Percentiles rank a stretch among this genome's conserved stretches.
Evolutionary conservation across 2,797 vertebrate genomes (phyloP).

Genomic region (Sebastolobus altivelis): DNA sequence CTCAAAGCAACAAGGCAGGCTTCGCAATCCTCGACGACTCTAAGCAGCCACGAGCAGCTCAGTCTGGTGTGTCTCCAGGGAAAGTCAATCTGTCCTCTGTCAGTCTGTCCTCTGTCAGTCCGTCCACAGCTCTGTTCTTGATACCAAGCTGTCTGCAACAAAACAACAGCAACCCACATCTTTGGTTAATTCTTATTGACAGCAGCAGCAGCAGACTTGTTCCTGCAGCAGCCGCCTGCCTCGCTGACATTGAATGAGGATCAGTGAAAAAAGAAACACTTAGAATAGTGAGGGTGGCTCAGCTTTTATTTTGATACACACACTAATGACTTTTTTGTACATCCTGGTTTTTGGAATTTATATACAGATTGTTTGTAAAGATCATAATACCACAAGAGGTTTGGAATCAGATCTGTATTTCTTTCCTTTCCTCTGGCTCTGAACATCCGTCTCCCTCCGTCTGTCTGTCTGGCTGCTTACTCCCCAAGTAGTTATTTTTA

Average conservation of each 20-base stretch:
- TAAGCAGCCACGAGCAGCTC: neutral
- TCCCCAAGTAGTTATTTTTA: constrained; percentile 58
- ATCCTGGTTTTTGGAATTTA: constrained; percentile 19
- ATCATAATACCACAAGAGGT: neutral
- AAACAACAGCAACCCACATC: constrained; percentile 34
- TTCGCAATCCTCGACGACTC: neutral
- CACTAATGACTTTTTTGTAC: constrained; percentile 27
- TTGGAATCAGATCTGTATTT: neutral
- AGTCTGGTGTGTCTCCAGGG: neutral
- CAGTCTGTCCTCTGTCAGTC: constrained; percentile 18
- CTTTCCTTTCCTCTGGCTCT: constrained; percentile 7
- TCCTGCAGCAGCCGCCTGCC: constrained; percentile 23
- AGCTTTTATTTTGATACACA: constrained; percentile 33
- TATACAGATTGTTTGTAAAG: neutral
- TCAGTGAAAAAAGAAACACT: constrained; percentile 8
- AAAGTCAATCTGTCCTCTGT: neutral
- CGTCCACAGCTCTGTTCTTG: constrained; percentile 4
- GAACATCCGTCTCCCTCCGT: constrained; percentile 4
- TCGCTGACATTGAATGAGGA: constrained; percentile 44
- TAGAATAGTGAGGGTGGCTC: constrained; percentile 1
- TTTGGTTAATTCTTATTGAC: constrained; percentile 60
- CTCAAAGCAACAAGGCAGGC: neutral
- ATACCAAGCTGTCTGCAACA: constrained; percentile 37
- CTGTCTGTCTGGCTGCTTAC: constrained; percentile 19
- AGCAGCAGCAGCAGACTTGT: constrained; percentile 50